Evolutionary conservation across 2,888 invertebrate genomes (phyloP).

Genomic region (Trachelus troglodyta): DNA sequence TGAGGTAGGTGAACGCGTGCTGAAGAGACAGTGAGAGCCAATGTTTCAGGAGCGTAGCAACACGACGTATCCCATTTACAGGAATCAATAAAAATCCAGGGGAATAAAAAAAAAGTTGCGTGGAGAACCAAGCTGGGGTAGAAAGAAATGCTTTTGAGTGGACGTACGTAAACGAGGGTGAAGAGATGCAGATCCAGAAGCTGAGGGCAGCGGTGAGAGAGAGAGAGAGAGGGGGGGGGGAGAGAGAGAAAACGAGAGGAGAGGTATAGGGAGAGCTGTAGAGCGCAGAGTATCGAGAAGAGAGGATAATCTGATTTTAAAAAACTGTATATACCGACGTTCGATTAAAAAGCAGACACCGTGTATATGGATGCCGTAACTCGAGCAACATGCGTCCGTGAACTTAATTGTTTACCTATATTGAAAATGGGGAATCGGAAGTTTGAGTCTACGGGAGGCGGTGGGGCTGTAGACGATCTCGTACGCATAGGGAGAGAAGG

Average conservation of each 20-base stretch:
- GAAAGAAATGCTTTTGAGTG: too few relatives aligned
- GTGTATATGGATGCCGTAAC: conserved; percentile 31
- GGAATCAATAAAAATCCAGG: conserved; percentile 44
- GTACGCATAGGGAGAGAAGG: too few relatives aligned
- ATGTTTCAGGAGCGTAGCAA: background rate
- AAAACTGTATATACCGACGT: conserved; percentile 63
- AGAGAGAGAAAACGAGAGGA: conserved; percentile 7
- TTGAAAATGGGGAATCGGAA: too few relatives aligned
- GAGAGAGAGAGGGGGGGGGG: conserved; percentile 18
- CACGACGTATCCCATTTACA: conserved; percentile 20
- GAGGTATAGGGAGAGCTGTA: conserved; percentile 13
- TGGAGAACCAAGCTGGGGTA: too few relatives aligned
- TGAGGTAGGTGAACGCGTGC: too few relatives aligned
- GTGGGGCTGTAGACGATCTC: too few relatives aligned
- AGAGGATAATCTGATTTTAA: conserved; percentile 61
- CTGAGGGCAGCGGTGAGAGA: conserved; percentile 8
- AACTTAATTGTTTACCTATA: too few relatives aligned
- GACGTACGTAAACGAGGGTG: too few relatives aligned
- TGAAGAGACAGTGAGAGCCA: too few relatives aligned
- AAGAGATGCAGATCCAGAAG: background rate
- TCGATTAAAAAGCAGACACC: conserved; percentile 61
- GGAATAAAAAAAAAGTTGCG: conserved; percentile 8
- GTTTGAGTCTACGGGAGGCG: too few relatives aligned
- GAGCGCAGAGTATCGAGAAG: conserved; percentile 35
- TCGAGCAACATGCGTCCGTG: too few relatives aligned